These are phyloP conservation scores for Harpegnathos saltator DNA, from an alignment of 1,140 invertebrate genomes.

Conservation along the genomic window DNA sequence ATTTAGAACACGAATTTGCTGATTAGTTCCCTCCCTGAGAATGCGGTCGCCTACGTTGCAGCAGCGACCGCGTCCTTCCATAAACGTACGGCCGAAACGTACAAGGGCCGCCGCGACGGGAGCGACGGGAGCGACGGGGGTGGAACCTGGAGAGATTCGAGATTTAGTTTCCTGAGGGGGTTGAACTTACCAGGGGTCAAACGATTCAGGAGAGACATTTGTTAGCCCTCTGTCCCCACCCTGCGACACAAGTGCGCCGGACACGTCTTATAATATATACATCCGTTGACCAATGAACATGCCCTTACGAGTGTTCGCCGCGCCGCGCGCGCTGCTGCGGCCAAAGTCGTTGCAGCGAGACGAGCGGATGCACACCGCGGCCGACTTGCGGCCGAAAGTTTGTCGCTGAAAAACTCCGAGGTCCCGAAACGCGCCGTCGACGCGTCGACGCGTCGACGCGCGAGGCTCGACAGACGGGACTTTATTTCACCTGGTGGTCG, in stretches of 20 bases:
- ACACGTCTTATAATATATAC: conserved; percentile 78
- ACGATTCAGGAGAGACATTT: conserved; percentile 75
- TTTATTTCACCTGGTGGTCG: not conserved
- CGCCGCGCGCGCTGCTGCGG: conserved; percentile 40
- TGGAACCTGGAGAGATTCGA: conserved; percentile 53
- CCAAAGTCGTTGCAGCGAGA: conserved; percentile 26
- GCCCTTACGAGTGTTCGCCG: conserved; percentile 51
- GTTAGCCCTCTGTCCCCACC: conserved; percentile 60
- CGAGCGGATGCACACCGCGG: conserved; percentile 4
- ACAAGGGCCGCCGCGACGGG: too few relatives aligned
- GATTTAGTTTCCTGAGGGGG: conserved; percentile 66
- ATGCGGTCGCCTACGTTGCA: conserved; percentile 66
- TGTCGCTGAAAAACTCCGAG: conserved; percentile 17
- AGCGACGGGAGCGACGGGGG: not conserved
- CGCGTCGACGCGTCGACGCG: too few relatives aligned
- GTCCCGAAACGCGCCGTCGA: not conserved
- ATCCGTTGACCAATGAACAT: conserved; percentile 68
- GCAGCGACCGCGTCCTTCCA: conserved; percentile 57
- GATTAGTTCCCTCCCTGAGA: conserved; percentile 74
- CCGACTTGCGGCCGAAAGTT: conserved; percentile 9
- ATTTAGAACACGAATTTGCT: conserved; percentile 79
- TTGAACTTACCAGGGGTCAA: conserved; percentile 69
- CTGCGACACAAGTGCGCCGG: conserved; percentile 76
- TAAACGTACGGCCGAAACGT: conserved; percentile 57
- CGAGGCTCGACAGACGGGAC: not conserved